Base-by-base conservation (phyloP, 1,140 invertebrate genomes). In the Ctenoplectra terminalis region DNA sequence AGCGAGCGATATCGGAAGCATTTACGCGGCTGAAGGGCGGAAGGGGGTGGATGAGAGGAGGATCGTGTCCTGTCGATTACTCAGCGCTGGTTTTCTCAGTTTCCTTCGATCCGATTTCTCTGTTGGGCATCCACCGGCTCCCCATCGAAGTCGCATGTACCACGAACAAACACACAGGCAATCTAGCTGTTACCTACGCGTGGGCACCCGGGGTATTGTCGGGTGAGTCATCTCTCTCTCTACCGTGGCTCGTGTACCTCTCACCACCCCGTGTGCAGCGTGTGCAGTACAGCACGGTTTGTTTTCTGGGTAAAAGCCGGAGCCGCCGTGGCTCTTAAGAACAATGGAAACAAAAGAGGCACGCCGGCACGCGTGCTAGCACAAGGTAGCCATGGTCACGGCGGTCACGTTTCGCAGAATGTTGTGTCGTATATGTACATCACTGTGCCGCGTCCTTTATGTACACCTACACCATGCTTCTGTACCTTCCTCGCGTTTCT, bases 311-410 rank as follows among this genome's bases (percentile, higher is more conserved):
- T 82, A 88, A 90, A 84, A 89, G 83, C 81, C 73, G 76, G 23
- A 56, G 84, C 58, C 80, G 78, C 56, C 52, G 54, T 64, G 73
- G 73, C 54, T 71, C 78, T 79, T 81, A 88, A 87, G 88, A 90
- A 91, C 90, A 91, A 91, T 91, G 87, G 89, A 90, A 87, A 91
- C 90, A 88, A 89, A 90, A 91, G 89, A 82, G 85, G 81, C 87
- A 69, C 82, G 75, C 81, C 43, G 74, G 81, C 84, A 87, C 81
- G 88, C 78, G 86, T 81, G 84, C 84, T 80, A 86, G 73, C 82
- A 69, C 69, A 84, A 79, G 81, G 86, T 85, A 86, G 87, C 81
- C 84, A 86, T 88, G 87, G 89, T 85, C 90, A 89, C 87, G 87
- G 66, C 79, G 90, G 90, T 91, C 90, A 91, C 90, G 90, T 91